A percentile compares a stretch with the other conserved stretches of the same genome.
Evolutionary conservation across 1,140 invertebrate genomes (phyloP).

Genomic region (Portunus trituberculatus): DNA sequence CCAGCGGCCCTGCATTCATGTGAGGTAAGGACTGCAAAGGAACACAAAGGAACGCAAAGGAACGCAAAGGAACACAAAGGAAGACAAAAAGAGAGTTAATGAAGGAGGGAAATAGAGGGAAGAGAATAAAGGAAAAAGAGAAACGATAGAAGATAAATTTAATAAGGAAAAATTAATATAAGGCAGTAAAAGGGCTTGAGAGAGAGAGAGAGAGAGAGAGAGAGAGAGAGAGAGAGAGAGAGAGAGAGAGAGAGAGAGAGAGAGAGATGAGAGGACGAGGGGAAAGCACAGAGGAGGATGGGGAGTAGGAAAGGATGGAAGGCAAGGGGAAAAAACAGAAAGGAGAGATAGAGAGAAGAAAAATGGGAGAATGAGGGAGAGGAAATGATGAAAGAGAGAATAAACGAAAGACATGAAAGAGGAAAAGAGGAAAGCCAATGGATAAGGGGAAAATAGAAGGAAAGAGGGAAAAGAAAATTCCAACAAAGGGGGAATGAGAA

Average conservation of each 20-base stretch:
- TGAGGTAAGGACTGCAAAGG: background rate
- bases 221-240: background rate
- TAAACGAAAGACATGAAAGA: too few species aligned
- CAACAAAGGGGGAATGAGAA: background rate
- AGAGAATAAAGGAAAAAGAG: background rate
- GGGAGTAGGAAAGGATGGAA: too few species aligned
- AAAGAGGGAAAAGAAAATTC: background rate
- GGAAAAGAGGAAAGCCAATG: background rate
- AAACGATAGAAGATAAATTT: background rate
- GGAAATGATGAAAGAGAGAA: too few species aligned
- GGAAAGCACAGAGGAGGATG: background rate
- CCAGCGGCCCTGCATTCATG: conserved; percentile 30
- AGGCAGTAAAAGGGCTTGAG: too few species aligned
- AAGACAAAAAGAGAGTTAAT: background rate
- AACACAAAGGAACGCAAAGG: background rate
- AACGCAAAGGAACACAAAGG: background rate
- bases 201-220: background rate
- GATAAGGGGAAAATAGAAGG: background rate
- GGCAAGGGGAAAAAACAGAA: background rate
- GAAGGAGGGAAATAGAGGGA: background rate
- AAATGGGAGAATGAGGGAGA: background rate
- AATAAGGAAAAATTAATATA: too few species aligned
- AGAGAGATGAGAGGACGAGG: background rate
- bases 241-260: background rate
- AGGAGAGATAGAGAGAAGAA: background rate